Base-by-base conservation (phyloP, 2,888 invertebrate genomes). In the Timandra comae region DNA sequence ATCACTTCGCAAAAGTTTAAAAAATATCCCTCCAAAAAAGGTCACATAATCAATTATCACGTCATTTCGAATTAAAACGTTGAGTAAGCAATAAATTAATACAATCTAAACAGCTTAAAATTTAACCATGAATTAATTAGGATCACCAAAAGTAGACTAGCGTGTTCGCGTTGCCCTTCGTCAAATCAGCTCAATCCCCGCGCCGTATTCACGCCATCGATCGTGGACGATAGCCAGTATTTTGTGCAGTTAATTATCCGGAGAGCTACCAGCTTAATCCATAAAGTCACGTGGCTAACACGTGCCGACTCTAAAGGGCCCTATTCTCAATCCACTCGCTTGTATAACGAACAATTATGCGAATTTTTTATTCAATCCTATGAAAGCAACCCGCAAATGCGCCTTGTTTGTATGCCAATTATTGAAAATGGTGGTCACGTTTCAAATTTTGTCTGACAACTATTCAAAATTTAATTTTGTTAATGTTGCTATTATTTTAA, bases 191-290 rank as follows among this genome's bases (percentile, higher is more conserved):
- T 49, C 34, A 38, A 42, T 46, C 46, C 45, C 49, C 43, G 38
- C 40, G 35, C 30, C 32, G 30, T 55, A 50, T 55, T 57, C 48
- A 58, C 50, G 62, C 55, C 63, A 67, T 68, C 63, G 76, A 74
- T 68, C 70, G 74, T 57, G 56, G 48, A 46, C 59, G 68, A 70
- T 70, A 63, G 64, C 34, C 59, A 66, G 67, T 69, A 70, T 78
- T 84, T 82, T 82, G 77, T 78, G 70, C 68, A 76, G 82, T 80
- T 85, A 84, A 85, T 85, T 84, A 84, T 79, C 78, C 75, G 67
- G 65, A 63, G 63, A 62, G 60, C 60, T 65, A 64, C 65, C 50
- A 67, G 63, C 65, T 71, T 84, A 81, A 85, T 84, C 84, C 82
- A 63, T 62, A 50, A 49, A 64, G 82, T 67, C 84, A 82, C 84